A percentile compares a stretch with the other conserved stretches of the same genome.
Evolutionary conservation across 1,140 invertebrate species (phyloP).

Genomic region (Ceratosolen solmsi): DNA sequence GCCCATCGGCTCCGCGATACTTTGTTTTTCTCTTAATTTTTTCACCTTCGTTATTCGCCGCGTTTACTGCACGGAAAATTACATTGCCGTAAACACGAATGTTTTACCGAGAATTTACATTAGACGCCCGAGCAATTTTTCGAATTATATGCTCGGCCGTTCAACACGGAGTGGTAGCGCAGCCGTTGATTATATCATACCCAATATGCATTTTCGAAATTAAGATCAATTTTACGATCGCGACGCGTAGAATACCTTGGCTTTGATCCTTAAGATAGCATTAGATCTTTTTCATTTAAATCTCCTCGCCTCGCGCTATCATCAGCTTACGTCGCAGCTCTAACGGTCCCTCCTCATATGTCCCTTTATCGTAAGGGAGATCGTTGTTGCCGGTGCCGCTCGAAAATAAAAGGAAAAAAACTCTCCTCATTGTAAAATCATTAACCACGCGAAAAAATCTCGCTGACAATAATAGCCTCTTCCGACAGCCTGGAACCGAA

Average conservation of each 20-base stretch:
- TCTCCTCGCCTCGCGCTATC: not conserved
- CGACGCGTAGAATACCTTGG: not conserved
- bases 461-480: not conserved
- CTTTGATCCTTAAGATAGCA: not conserved
- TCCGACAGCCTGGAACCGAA: not conserved
- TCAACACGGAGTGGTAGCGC: too few species aligned
- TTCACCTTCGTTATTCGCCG: not conserved
- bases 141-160: too few species aligned
- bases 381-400: not conserved
- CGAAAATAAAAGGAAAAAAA: not conserved
- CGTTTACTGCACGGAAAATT: not conserved
- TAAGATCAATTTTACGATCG: not conserved
- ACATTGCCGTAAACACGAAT: not conserved
- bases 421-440: not conserved
- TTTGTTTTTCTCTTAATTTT: slow-evolving; percentile 11
- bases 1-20: not conserved
- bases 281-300: not conserved
- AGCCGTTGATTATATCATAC: not conserved
- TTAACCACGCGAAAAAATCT: not conserved
- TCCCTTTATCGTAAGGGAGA: not conserved
- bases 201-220: not conserved
- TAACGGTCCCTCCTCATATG: not conserved
- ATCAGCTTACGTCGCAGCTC: too few species aligned
- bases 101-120: not conserved
- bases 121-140: too few species aligned